phyloP scores from a whole-genome alignment of 1,140 invertebrate genomes.

The Zeugodacus cucurbitae region DNA sequence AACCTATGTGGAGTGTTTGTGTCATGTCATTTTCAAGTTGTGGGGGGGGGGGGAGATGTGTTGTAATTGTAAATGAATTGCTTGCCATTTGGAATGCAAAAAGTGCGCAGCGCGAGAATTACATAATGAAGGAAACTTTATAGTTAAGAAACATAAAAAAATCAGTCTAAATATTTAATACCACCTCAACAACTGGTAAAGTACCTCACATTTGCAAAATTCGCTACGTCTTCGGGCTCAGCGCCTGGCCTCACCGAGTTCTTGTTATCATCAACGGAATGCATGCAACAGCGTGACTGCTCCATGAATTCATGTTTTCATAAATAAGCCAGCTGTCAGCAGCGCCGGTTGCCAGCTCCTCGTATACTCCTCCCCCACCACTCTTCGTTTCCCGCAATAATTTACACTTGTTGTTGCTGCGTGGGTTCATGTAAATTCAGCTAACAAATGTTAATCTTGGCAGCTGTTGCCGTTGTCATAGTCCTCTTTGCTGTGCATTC shows the following conservation, averaged over 20 bases:
- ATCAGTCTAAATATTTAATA: slow-evolving; percentile 37
- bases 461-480: not conserved
- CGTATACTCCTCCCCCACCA: not conserved
- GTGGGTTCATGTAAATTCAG: not conserved
- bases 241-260: not conserved
- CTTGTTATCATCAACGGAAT: not conserved
- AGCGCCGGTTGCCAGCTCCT: not conserved
- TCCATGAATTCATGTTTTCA: not conserved
- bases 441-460: not conserved
- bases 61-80: not conserved
- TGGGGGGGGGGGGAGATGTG: too few species aligned
- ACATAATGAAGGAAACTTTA: not conserved
- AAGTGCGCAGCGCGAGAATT: slow-evolving; percentile 12
- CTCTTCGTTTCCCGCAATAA: not conserved
- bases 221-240: too few species aligned
- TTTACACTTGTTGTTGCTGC: not conserved
- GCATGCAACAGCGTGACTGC: not conserved
- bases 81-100: slow-evolving; percentile 19
- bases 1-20: too few species aligned
- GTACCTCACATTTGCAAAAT: not conserved
- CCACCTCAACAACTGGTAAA: not conserved
- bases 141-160: not conserved
- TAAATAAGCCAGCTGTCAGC: not conserved
- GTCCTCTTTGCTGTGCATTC: not conserved
- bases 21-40: too few species aligned